Percentiles rank a stretch among this genome's conserved stretches.
Evolutionary conservation across 2,113 vertebrate species (phyloP).

Genomic region (Strix aluco): DNA sequence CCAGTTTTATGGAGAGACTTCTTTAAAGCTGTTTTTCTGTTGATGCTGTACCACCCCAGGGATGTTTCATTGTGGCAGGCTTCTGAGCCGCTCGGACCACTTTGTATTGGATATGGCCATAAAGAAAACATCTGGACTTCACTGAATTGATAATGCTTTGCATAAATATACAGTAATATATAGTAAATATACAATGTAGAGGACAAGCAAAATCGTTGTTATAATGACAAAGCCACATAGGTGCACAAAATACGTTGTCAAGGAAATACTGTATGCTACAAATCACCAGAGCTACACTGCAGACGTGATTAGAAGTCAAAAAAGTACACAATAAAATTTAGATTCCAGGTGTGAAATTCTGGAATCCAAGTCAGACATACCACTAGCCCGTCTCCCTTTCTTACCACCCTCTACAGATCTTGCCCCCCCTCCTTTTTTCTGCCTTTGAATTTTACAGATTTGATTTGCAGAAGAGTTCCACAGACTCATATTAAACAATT

Average conservation of each 20-base stretch:
- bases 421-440: fast-evolving
- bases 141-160: not conserved
- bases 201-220: not conserved
- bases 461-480: not conserved
- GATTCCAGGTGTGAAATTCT: not conserved
- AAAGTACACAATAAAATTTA: not conserved
- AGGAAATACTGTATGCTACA: not conserved
- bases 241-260: not conserved
- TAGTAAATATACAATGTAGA: not conserved
- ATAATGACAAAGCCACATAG: not conserved
- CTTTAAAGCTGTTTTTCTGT: not conserved
- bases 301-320: not conserved
- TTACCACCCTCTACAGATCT: not conserved
- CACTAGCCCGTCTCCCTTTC: not conserved
- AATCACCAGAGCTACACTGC: not conserved
- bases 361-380: not conserved
- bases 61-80: not conserved
- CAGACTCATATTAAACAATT: not conserved
- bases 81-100: not conserved
- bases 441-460: not conserved
- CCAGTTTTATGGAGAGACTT: not conserved
- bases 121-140: not conserved
- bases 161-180: not conserved
- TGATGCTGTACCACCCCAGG: no score
- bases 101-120: fast-evolving